phyloP scores from a whole-genome alignment of 2,888 invertebrate genomes.

The Synanthedon andrenaeformis region DNA sequence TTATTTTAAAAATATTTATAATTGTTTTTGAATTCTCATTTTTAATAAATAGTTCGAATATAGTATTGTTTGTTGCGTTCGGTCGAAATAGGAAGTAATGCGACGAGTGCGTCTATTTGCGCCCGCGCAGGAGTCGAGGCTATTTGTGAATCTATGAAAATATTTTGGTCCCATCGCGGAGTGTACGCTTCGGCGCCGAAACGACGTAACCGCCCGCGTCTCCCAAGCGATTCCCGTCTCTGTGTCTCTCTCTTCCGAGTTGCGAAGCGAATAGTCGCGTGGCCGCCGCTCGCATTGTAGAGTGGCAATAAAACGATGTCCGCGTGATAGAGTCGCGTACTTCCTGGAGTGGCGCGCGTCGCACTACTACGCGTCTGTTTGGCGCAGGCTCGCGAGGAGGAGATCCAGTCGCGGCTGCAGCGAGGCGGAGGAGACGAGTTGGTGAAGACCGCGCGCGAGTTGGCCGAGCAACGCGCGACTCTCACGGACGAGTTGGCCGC shows the following conservation, averaged over 20 bases:
- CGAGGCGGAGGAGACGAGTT: constrained; percentile 31
- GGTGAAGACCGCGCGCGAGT: constrained; percentile 8
- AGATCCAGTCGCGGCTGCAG: constrained; percentile 35
- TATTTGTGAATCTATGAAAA: constrained; percentile 49
- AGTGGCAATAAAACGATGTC: constrained; percentile 12
- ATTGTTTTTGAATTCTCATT: too few species aligned
- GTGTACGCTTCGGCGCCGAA: constrained; percentile 18
- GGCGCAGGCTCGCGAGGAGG: constrained; percentile 72
- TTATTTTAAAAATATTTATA: too few species aligned
- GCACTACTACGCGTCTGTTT: neutral
- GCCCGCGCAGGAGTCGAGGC: constrained; percentile 8
- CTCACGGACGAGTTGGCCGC: constrained; percentile 1
- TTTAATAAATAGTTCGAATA: too few species aligned
- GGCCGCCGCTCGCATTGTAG: neutral
- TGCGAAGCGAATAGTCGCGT: too few species aligned
- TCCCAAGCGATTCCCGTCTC: neutral
- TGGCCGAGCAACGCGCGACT: constrained; percentile 3
- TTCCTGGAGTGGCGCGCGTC: neutral
- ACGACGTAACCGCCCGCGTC: constrained; percentile 10
- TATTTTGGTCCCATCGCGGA: constrained; percentile 44
- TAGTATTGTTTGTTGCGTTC: too few species aligned
- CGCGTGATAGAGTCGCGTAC: neutral
- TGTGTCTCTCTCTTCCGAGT: too few species aligned
- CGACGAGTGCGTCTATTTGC: neutral
- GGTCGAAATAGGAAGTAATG: neutral